phyloP scores from a whole-genome alignment of 2,888 invertebrate genomes.

The Leucania comma region DNA sequence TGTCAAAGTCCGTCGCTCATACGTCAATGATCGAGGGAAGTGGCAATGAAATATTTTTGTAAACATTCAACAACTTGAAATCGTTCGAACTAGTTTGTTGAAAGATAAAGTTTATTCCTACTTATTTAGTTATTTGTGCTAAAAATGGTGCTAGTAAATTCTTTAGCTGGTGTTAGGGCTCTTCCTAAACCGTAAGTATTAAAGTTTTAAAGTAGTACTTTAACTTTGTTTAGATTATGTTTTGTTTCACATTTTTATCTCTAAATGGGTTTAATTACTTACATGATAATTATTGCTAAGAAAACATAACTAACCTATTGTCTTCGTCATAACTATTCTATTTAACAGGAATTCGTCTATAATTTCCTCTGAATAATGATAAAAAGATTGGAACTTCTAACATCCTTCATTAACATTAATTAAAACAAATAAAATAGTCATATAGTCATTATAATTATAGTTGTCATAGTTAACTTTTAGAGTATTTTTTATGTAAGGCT shows the following conservation, averaged over 20 bases:
- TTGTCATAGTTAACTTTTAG: no score
- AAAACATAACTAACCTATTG: not conserved
- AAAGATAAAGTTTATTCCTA: not conserved
- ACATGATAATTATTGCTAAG: not conserved
- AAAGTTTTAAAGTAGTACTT: not conserved
- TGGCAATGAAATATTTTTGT: slow-evolving; percentile 9
- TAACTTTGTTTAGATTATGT: slow-evolving; percentile 1
- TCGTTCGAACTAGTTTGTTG: not conserved
- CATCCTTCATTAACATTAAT: not conserved
- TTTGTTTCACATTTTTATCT: slow-evolving; percentile 23
- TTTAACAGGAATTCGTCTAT: not conserved
- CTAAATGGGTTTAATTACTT: not conserved
- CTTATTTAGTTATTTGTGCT: not conserved
- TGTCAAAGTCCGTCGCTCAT: no score
- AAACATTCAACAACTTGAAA: slow-evolving; percentile 22
- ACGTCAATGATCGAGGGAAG: no score
- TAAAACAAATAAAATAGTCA: no score
- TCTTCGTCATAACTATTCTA: no score
- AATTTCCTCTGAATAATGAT: not conserved
- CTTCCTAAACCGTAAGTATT: slow-evolving; percentile 57
- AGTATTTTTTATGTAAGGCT: not conserved
- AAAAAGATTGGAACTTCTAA: not conserved
- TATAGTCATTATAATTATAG: no score
- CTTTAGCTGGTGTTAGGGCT: slow-evolving; percentile 49
- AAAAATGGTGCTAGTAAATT: slow-evolving; percentile 49